These are phyloP conservation scores for Enteromius viviparus DNA, from an alignment of 2,797 vertebrate genomes.

Conservation along the genomic window DNA sequence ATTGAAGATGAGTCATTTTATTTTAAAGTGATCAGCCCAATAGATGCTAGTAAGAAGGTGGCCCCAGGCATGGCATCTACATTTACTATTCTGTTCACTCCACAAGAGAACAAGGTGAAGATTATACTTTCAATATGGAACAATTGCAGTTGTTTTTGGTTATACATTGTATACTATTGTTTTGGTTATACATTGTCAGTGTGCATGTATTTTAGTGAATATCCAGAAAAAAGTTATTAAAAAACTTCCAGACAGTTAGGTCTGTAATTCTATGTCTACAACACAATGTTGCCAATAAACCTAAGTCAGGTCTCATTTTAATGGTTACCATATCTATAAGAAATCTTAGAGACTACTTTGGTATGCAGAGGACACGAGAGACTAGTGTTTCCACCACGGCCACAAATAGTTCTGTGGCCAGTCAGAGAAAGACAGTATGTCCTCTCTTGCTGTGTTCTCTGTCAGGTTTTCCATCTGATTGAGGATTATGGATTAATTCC, in stretches of 20 bases:
- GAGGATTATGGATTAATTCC: not conserved
- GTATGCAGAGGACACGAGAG: constrained; percentile 55
- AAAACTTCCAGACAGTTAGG: not conserved
- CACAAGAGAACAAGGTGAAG: constrained; percentile 84
- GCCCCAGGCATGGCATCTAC: constrained; percentile 77
- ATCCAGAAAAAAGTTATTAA: not conserved
- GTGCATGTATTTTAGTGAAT: not conserved
- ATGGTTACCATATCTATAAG: constrained; percentile 34
- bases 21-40: constrained; percentile 80
- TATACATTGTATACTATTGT: too few relatives aligned
- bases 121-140: not conserved
- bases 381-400: constrained; percentile 57
- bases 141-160: not conserved
- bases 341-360: constrained; percentile 54
- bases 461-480: not conserved
- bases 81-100: constrained; percentile 82
- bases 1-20: constrained; percentile 79
- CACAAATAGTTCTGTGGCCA: constrained; percentile 25
- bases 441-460: not conserved
- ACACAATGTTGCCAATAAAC: constrained; percentile 3
- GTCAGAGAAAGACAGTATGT: constrained; percentile 25
- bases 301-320: constrained; percentile 35
- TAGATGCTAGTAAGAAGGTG: constrained; percentile 76
- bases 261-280: not conserved
- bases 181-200: not conserved